A percentile compares a stretch with the other conserved stretches of the same genome.
These are phyloP conservation scores for Leucoraja erinaceus DNA, from an alignment of 2,113 vertebrate genomes.

Conservation along the genomic window DNA sequence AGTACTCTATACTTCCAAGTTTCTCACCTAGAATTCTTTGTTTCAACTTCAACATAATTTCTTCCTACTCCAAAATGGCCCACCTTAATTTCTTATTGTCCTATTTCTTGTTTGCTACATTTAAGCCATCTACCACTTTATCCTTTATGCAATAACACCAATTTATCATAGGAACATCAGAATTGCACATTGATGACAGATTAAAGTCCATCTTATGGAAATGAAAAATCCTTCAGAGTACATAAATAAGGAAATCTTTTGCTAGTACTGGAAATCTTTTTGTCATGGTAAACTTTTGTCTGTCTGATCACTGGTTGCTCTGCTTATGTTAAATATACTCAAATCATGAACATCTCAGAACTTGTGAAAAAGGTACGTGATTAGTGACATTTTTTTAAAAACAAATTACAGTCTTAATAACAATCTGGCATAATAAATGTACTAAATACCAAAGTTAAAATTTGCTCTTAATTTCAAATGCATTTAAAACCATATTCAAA, in stretches of 20 bases:
- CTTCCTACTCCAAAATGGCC: too few relatives aligned
- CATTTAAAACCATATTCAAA: not conserved
- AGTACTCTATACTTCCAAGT: too few relatives aligned
- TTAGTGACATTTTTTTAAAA: not conserved
- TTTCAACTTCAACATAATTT: too few relatives aligned
- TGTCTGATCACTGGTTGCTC: not conserved
- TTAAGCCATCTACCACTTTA: too few relatives aligned
- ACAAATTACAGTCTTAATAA: not conserved
- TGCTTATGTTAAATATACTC: not conserved
- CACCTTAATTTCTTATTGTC: too few relatives aligned
- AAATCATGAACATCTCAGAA: not conserved
- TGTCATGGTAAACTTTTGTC: not conserved
- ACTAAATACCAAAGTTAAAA: not conserved
- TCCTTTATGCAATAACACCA: not conserved
- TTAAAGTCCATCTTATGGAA: not conserved
- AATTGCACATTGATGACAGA: too few relatives aligned
- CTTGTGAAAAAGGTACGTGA: not conserved
- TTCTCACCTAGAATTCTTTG: too few relatives aligned
- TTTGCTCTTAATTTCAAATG: not conserved
- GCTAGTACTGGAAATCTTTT: too few relatives aligned
- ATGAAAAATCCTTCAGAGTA: not conserved
- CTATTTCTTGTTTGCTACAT: too few relatives aligned
- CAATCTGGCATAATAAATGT: not conserved
- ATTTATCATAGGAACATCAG: too few relatives aligned
- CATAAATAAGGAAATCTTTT: not conserved